Base-by-base conservation (phyloP, 2,113 vertebrate genomes). In the Lophotis ruficrista region DNA sequence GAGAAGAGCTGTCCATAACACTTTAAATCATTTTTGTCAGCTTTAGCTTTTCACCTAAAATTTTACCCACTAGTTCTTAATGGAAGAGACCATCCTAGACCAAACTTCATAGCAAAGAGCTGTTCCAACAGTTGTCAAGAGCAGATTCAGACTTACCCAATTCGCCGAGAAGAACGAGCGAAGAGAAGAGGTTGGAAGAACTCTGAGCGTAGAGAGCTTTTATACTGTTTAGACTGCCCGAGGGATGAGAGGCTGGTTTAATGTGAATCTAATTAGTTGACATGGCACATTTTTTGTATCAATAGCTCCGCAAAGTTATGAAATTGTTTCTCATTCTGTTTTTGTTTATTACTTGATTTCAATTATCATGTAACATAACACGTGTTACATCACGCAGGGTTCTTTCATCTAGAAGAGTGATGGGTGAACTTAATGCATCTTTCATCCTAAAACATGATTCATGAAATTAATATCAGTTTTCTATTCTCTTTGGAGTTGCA, bases 401-500 rank as follows among this genome's bases (percentile, higher is more conserved):
- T 18, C 90, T 94, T 87, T 95, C 70, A 93, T 71, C 73, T 72
- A 16, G 19, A 14, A 38, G 7, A 38, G 1, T 35, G 77, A 64
- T 82, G 65, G 73, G 47, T 64, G 58, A 85, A 87, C 82, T 70
- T 12, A 41, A 30, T 11, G 21, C 30, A 78, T 91, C 90, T 84
- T 84, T 95, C 61, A 87, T 89, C 61, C 70, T 33, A 64, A 95
- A 94, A 78, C 18, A 15, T 84, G 78, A 96, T 87, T 94, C 72
- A 89, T 6, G 0, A 30, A 33, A 45, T 65, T 45, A 28, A 25
- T 10, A 61, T 22, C 62, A 10, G 11, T 66, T 89, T 83, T 73
- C 31, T 91, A 14, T 70, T 31, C 68, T 80, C 56, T 54, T 54
- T 65, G 35, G 41, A 18, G 64, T 30, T 78, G 12, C 68, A 65